Evolutionary conservation across 2,797 vertebrate genomes (phyloP).

Genomic region (Aplochiton taeniatus): DNA sequence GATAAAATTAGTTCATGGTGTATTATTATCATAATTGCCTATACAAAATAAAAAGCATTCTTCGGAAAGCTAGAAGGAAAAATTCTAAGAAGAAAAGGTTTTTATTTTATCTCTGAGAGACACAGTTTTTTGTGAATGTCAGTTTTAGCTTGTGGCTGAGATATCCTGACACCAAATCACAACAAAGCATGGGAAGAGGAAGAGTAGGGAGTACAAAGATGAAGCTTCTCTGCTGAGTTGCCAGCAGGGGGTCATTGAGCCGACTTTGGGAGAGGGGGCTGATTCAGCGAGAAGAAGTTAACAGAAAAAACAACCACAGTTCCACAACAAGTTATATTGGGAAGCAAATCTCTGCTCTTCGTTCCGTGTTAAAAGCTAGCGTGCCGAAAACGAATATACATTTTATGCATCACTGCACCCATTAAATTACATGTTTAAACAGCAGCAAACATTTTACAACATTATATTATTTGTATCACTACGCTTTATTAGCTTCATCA

Average conservation of each 20-base stretch:
- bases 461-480: conserved; percentile 64
- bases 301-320: conserved; percentile 58
- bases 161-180: conserved; percentile 54
- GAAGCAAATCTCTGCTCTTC: conserved; percentile 65
- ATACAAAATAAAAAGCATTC: conserved; percentile 39
- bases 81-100: conserved; percentile 60
- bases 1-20: no score
- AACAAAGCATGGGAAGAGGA: conserved; percentile 34
- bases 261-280: conserved; percentile 54
- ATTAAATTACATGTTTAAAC: conserved; percentile 67
- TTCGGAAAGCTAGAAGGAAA: conserved; percentile 35
- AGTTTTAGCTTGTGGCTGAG: conserved; percentile 59
- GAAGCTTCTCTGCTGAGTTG: conserved; percentile 65
- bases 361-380: conserved; percentile 38
- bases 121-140: conserved; percentile 47
- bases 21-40: neutral
- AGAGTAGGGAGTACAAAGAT: conserved; percentile 53
- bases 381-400: conserved; percentile 57
- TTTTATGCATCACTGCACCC: conserved; percentile 60
- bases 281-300: conserved; percentile 59
- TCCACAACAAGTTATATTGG: conserved; percentile 66
- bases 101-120: conserved; percentile 59
- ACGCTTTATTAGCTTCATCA: conserved; percentile 58
- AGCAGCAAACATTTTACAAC: conserved; percentile 55
- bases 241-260: conserved; percentile 73